phyloP scores from a whole-genome alignment of 2,797 vertebrate genomes.

The Coregonus ussuriensis region DNA sequence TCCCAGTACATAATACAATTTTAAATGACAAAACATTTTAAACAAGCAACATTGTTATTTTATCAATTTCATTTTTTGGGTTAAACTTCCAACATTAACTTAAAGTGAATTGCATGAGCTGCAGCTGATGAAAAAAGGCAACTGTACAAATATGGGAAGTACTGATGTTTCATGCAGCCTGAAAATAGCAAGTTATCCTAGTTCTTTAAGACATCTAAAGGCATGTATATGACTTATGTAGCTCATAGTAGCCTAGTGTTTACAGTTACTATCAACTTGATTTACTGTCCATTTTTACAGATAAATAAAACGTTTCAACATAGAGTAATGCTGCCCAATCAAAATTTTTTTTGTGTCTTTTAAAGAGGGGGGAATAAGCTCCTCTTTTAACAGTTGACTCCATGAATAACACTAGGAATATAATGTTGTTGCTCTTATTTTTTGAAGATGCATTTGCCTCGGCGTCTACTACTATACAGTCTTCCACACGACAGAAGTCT shows the following conservation, averaged over 20 bases:
- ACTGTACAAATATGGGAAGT: slow-evolving; percentile 8
- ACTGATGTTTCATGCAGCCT: slow-evolving; percentile 27
- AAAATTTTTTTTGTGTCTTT: slow-evolving; percentile 8
- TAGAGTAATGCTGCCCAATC: slow-evolving; percentile 17
- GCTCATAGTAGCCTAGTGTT: slow-evolving; percentile 39
- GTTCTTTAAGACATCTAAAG: slow-evolving; percentile 32
- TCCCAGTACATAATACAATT: slow-evolving; percentile 73
- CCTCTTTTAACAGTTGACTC: neutral
- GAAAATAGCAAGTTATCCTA: slow-evolving; percentile 25
- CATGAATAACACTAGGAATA: neutral
- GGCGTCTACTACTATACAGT: too few species aligned
- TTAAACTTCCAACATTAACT: slow-evolving; percentile 10
- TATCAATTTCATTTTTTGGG: slow-evolving; percentile 28
- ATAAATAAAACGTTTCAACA: slow-evolving; percentile 59
- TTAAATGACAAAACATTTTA: slow-evolving; percentile 79
- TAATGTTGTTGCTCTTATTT: too few species aligned
- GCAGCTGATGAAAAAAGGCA: slow-evolving; percentile 13
- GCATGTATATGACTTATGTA: slow-evolving; percentile 48
- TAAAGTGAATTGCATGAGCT: slow-evolving; percentile 41
- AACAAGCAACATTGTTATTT: slow-evolving; percentile 45
- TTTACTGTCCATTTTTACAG: slow-evolving; percentile 58
- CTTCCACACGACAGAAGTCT: too few species aligned
- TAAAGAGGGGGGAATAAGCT: neutral
- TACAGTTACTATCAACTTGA: slow-evolving; percentile 39
- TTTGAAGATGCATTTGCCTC: too few species aligned